These are phyloP conservation scores for Tortrix viridana DNA, from an alignment of 2,888 invertebrate species.

Conservation along the genomic window DNA sequence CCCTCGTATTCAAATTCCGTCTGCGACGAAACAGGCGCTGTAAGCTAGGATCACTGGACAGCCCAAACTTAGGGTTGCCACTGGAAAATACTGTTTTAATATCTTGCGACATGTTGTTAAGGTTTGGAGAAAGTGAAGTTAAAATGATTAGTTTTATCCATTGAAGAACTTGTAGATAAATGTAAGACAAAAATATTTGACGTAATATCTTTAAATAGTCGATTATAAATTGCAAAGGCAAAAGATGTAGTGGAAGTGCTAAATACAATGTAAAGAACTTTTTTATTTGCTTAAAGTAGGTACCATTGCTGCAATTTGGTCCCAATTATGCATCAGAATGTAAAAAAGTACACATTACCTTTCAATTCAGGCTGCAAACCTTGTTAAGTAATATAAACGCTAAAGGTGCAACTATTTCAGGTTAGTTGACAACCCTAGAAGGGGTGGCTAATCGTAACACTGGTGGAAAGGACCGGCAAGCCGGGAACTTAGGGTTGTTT, in stretches of 20 bases:
- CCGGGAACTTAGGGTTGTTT: slow-evolving; percentile 26
- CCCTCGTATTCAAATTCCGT: slow-evolving; percentile 12
- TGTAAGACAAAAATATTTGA: too few species aligned
- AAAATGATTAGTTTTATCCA: too few species aligned
- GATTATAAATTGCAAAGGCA: too few species aligned
- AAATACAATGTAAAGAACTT: slow-evolving; percentile 3
- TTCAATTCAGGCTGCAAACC: not conserved
- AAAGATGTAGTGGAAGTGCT: not conserved
- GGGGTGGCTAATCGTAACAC: slow-evolving; percentile 25
- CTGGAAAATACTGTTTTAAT: not conserved
- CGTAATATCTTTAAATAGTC: too few species aligned
- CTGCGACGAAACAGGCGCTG: slow-evolving; percentile 1
- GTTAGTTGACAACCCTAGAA: slow-evolving; percentile 12
- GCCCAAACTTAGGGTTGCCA: slow-evolving; percentile 8
- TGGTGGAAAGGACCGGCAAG: slow-evolving; percentile 16
- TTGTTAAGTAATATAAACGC: not conserved
- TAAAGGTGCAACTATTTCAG: not conserved
- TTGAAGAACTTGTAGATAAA: too few species aligned
- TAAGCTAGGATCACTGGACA: slow-evolving; percentile 29
- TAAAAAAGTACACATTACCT: too few species aligned
- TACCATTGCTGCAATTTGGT: too few species aligned
- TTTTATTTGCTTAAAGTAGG: too few species aligned
- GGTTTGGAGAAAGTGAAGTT: too few species aligned
- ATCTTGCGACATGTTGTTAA: too few species aligned
- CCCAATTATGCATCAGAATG: too few species aligned